Evolutionary conservation across 1,140 invertebrate species (phyloP).

Genomic region (Eufriesea mexicana): DNA sequence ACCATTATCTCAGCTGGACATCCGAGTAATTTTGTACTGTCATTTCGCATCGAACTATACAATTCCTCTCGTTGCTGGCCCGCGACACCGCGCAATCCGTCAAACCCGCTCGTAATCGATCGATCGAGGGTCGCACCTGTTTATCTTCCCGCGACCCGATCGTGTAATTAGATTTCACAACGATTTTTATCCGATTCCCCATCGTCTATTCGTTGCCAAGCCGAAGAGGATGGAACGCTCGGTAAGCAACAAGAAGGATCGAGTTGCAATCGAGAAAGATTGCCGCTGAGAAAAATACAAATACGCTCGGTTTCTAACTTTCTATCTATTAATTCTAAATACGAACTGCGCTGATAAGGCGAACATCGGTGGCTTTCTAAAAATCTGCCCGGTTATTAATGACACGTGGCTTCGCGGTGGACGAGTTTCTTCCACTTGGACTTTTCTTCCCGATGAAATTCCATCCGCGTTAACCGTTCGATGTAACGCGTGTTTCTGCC

Average conservation of each 20-base stretch:
- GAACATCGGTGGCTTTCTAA: not conserved
- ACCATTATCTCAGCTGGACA: conserved; percentile 77
- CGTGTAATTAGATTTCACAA: conserved; percentile 29
- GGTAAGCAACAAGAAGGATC: not conserved
- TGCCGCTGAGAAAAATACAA: not conserved
- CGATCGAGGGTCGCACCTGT: conserved; percentile 59
- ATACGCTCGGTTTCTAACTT: not conserved
- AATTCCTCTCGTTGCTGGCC: conserved; percentile 60
- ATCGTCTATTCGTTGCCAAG: not conserved
- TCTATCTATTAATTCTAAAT: conserved; percentile 12
- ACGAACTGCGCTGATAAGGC: not conserved
- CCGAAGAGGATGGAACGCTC: not conserved
- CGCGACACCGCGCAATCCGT: conserved; percentile 48
- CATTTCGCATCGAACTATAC: conserved; percentile 70
- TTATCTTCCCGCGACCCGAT: conserved; percentile 30
- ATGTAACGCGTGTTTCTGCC: not conserved
- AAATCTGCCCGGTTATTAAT: not conserved
- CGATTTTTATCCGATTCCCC: not conserved
- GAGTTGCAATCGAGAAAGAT: not conserved
- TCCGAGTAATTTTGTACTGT: conserved; percentile 73
- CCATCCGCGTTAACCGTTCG: not conserved
- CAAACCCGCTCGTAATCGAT: conserved; percentile 44
- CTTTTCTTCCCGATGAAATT: not conserved
- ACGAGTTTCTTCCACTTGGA: conserved; percentile 9
- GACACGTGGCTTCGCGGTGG: not conserved